A percentile compares a stretch with the other conserved stretches of the same genome.
Conservation (phyloP, 2,888 invertebrate species). For the Opisthograptis luteolata region DNA sequence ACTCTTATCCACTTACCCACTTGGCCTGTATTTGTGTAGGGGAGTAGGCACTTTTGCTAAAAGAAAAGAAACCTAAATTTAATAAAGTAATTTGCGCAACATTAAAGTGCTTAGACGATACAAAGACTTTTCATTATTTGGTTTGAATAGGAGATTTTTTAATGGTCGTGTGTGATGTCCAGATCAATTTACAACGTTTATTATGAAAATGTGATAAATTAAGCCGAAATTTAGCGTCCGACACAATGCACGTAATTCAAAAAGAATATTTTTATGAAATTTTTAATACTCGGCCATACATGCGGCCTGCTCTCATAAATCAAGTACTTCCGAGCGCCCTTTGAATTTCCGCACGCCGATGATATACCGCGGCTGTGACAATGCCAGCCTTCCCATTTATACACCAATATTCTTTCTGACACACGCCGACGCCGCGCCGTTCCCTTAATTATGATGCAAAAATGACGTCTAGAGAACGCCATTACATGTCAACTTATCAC, state of each 20-base stretch:
- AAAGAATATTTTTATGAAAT: constrained; percentile 77
- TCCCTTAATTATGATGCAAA: constrained; percentile 64
- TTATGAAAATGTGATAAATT: constrained; percentile 35
- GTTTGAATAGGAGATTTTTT: constrained; percentile 37
- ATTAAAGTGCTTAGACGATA: constrained; percentile 4
- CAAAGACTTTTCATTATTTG: constrained; percentile 40
- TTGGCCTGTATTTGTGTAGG: constrained; percentile 10
- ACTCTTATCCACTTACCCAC: constrained; percentile 17
- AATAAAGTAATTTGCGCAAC: constrained; percentile 20
- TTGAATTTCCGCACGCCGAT: constrained; percentile 74
- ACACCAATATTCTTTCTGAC: constrained; percentile 72
- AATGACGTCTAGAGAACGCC: constrained; percentile 25
- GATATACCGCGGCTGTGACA: constrained; percentile 75
- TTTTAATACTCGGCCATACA: constrained; percentile 75
- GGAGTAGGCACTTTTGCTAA: constrained; percentile 6
- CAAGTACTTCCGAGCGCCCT: constrained; percentile 77
- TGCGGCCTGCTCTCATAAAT: constrained; percentile 72
- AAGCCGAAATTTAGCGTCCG: constrained; percentile 43
- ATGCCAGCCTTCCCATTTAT: constrained; percentile 70
- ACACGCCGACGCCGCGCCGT: constrained; percentile 46
- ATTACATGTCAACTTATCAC: not conserved
- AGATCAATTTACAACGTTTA: not conserved
- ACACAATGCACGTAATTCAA: constrained; percentile 59
- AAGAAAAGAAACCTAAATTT: constrained; percentile 23
- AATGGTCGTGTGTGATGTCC: constrained; percentile 23